Conservation (phyloP, 2,797 vertebrate genomes). For the Poecilia velifera region DNA sequence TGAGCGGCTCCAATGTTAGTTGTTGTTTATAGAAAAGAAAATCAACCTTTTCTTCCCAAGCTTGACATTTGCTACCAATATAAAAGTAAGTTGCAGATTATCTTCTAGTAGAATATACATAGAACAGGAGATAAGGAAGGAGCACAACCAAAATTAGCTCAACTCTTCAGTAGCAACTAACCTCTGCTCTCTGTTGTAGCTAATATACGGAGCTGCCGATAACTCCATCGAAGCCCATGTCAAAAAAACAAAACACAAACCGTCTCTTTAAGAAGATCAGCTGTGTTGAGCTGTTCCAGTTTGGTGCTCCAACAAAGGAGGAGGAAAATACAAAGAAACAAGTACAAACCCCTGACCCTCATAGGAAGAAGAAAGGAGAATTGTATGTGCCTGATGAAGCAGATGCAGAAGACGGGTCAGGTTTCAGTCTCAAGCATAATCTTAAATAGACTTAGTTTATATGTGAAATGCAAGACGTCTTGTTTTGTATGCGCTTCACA, state of each 20-base stretch:
- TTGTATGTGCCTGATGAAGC: constrained; percentile 46
- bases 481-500: constrained; percentile 21
- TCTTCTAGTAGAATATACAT: background rate
- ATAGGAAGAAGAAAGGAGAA: constrained; percentile 10
- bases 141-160: background rate
- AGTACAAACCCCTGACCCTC: constrained; percentile 12
- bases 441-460: background rate
- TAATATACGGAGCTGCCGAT: background rate
- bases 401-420: constrained; percentile 42
- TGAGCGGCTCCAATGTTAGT: background rate
- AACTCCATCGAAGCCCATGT: background rate
- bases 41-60: background rate
- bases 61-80: background rate
- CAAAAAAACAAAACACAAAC: background rate
- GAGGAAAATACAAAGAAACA: constrained; percentile 20
- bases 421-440: constrained; percentile 47
- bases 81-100: background rate
- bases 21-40: background rate
- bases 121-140: background rate
- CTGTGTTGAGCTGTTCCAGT: constrained; percentile 5
- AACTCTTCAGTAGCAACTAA: background rate
- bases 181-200: background rate
- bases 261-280: background rate
- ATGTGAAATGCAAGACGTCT: constrained; percentile 32
- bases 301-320: background rate